These are phyloP conservation scores for Centropyge bicolor DNA, from an alignment of 2,797 vertebrate genomes.

Conservation along the genomic window DNA sequence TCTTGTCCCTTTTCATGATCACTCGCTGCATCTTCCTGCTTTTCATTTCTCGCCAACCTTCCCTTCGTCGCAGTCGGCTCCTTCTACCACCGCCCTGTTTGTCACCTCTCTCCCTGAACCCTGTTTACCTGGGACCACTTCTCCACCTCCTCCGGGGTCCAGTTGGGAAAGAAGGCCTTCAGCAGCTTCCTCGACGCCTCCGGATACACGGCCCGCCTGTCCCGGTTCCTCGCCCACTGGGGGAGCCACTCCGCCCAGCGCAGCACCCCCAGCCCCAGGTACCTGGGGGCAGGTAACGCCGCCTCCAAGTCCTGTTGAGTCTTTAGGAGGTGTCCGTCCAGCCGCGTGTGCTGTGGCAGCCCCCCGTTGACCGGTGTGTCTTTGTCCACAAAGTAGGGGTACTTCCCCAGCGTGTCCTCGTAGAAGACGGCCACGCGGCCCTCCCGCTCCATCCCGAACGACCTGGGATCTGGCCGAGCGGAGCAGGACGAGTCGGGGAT, in stretches of 20 bases:
- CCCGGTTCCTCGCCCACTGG: conserved; percentile 84
- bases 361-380: conserved; percentile 81
- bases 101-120: not conserved
- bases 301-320: conserved; percentile 79
- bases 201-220: conserved; percentile 79
- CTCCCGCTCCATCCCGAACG: conserved; percentile 83
- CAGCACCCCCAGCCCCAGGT: conserved; percentile 84
- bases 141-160: conserved; percentile 84
- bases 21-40: not conserved
- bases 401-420: conserved; percentile 84
- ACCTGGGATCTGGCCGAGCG: conserved; percentile 72
- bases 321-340: conserved; percentile 84
- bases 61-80: not conserved
- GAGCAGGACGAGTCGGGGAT: conserved; percentile 82
- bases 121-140: conserved; percentile 85
- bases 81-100: not conserved
- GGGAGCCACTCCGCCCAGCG: conserved; percentile 85
- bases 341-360: conserved; percentile 85
- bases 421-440: conserved; percentile 84
- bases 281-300: conserved; percentile 80
- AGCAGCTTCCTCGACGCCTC: conserved; percentile 82
- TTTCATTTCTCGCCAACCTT: not conserved
- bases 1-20: conserved; percentile 10
- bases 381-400: conserved; percentile 83
- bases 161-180: conserved; percentile 83